Evolutionary conservation across 2,888 invertebrate species (phyloP), one percentile per base, ranked within the genome.

Genomic region (Drosophila longiperda): DNA sequence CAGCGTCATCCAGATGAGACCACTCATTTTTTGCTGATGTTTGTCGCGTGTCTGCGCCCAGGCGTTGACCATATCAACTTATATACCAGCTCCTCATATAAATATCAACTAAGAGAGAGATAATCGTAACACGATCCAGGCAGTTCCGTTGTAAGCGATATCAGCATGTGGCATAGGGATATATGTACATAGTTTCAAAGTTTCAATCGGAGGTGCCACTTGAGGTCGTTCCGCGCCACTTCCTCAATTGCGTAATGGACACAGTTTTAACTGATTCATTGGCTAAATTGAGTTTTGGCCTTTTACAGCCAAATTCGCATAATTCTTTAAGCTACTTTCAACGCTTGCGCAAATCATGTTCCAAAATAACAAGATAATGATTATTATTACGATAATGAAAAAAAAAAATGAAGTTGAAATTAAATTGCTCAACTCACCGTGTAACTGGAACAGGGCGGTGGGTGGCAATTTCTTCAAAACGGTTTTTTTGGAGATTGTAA

Each of bases 401-500:
- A 52, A 64, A 40, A 29, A 15, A 54, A 42, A 55, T 52, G 3
- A 1, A 45, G 1, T 15, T 45, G 2, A 58, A 61, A 40, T 49
- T 57, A 42, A 62, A 62, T 67, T 77, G 77, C 66, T 78, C 71
- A 88, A 80, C 85, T 70, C 73, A 62, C 86, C 88, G 66, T 86
- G 82, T 65, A 80, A 82, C 72, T 17, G 20, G 45, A 4, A 29
- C 17, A 29, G 23, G 66, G 26, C 45, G 34, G 48, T 45, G 42
- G 55, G 45, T 45, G 55, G 23, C 48, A 70, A 33, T 42, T 66
- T 60, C 57, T 40, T 55, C 49, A 33, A 20, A 54, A n/a, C 33
- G 42, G 9, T 57, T 42, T 33, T n/a, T 53, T 53, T 53, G 15
- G 9, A 58, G 54, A 55, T 45, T 73, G 67, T 36, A 58, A 53